Evolutionary conservation across 2,113 vertebrate species (phyloP), one percentile per base, ranked within the genome.

Genomic region (Psammodynastes pulverulentus): DNA sequence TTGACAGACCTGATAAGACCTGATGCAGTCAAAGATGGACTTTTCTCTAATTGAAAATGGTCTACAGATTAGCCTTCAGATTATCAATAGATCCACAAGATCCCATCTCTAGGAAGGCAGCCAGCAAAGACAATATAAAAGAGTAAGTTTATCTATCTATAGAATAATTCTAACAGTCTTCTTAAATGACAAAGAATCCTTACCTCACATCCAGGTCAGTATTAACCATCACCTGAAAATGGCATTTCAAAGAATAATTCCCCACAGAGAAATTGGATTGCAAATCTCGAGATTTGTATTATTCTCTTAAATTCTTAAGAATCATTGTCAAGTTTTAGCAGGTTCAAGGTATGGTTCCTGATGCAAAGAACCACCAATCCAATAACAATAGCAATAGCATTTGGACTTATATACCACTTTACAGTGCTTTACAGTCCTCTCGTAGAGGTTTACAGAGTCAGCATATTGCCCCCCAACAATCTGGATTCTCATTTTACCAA

Each of bases 61-160:
- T 9, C 19, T n/a, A 29, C 58, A 17, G 5, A 49, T 89, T 92
- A 89, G 90, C 34, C 24, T 94, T 94, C 88, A n/a, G 7, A 90
- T 43, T 89, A 88, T 90, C 34, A 48, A 49, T 9, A 84, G 58
- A 67, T 87, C 79, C 7, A 0, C 90, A 21, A 87, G 29, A 72
- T 62, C 17, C 46, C 49, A 93, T 34, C 12, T 72, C 58, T 95
- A 95, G 92, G 56, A 92, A 89, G 93, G 95, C 95, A 89, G 94
- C 17, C 0, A 0, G 87, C 58, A 1, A 0, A 1, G 62, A 7
- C 90, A 93, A 93, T 95, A 93, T 94, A 92, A 88, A 88, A 54
- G 92, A 93, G 89, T 8, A 94, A 15, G 17, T 94, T 94, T 46
- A 0, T n/a, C 87, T 56, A 92, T 93, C 52, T 17, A 85, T 93